Percentiles rank a stretch among this genome's conserved stretches.
Evolutionary conservation across 2,888 invertebrate genomes (phyloP).

Genomic region (Zaprionus lineosus): DNA sequence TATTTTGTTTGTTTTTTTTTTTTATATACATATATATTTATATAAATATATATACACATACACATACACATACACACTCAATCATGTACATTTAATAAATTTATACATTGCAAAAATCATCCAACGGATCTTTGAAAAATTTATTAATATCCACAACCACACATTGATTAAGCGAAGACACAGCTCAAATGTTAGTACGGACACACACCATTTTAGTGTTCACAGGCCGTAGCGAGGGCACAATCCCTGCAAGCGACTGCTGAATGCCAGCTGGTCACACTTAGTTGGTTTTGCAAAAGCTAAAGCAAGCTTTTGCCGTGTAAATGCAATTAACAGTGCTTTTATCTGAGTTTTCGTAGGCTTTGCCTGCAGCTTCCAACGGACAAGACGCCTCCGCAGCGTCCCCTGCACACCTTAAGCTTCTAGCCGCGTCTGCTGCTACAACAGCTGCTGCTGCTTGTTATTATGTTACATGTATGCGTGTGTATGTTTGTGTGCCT

Average conservation of each 20-base stretch:
- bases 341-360: slow-evolving; percentile 18
- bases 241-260: background rate
- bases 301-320: slow-evolving; percentile 19
- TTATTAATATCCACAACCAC: too few species aligned
- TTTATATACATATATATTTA: slow-evolving; percentile 14
- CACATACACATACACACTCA: slow-evolving; percentile 2
- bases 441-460: slow-evolving; percentile 8
- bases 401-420: slow-evolving; percentile 24
- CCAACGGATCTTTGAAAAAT: too few species aligned
- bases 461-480: background rate
- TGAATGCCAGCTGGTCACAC: background rate
- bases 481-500: slow-evolving; percentile 4
- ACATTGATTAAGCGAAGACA: too few species aligned
- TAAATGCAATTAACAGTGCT: slow-evolving; percentile 40
- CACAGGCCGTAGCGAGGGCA: background rate
- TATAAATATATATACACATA: slow-evolving; percentile 11
- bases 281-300: background rate
- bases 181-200: slow-evolving; percentile 1
- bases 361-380: slow-evolving; percentile 56
- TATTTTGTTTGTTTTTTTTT: slow-evolving; percentile 28
- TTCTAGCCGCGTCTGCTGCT: slow-evolving; percentile 48
- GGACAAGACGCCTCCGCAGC: slow-evolving; percentile 34
- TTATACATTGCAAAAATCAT: slow-evolving; percentile 46
- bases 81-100: slow-evolving; percentile 50
- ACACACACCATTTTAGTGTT: background rate